Evolutionary conservation across 2,888 invertebrate species (phyloP).

Genomic region (Limnephilus rhombicus): DNA sequence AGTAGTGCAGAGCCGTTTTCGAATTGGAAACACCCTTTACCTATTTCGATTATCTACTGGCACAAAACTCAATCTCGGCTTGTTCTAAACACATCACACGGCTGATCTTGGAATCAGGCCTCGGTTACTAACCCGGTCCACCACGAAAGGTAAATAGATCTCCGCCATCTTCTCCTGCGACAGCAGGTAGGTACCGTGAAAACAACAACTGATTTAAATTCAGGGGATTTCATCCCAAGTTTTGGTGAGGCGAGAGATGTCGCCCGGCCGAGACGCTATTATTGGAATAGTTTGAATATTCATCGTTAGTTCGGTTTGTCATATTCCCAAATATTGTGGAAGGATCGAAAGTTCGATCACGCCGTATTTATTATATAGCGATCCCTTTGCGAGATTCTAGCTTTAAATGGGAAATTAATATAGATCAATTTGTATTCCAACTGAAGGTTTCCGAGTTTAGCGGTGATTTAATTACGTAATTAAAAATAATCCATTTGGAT

Average conservation of each 20-base stretch:
- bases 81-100: not conserved
- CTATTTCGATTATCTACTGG: not conserved
- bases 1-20: not conserved
- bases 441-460: not conserved
- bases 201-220: conserved; percentile 1
- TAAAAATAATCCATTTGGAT: not conserved
- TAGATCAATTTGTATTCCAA: not conserved
- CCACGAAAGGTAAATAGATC: conserved; percentile 1
- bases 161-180: not conserved
- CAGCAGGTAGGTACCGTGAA: not conserved
- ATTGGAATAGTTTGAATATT: conserved; percentile 1
- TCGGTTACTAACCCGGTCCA: not conserved
- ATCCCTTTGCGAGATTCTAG: not conserved
- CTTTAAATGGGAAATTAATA: not conserved
- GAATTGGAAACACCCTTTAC: not conserved
- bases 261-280: not conserved
- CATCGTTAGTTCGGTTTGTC: conserved; percentile 1
- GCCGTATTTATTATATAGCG: not conserved
- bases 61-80: not conserved
- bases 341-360: not conserved
- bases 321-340: not conserved
- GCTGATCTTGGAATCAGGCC: not conserved
- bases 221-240: not conserved
- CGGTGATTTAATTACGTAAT: not conserved
- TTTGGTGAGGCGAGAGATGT: not conserved